Evolutionary conservation across 2,113 vertebrate species (phyloP).

Genomic region (Gymnogyps californianus): DNA sequence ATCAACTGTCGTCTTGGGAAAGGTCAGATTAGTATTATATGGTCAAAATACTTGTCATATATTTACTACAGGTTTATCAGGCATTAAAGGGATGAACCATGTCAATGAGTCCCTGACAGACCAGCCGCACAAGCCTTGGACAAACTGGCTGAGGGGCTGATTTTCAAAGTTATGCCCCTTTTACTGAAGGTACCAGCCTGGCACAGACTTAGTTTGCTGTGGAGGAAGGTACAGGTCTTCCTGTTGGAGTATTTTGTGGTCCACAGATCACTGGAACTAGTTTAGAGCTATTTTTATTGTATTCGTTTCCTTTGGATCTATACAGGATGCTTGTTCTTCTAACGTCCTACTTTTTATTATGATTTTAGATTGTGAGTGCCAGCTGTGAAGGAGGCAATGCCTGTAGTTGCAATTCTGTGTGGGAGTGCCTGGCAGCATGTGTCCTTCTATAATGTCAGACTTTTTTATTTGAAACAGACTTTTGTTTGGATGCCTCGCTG

Average conservation of each 20-base stretch:
- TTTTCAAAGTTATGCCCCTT: neutral
- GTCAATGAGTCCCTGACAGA: neutral
- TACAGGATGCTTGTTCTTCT: neutral
- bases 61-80: neutral
- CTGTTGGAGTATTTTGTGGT: neutral
- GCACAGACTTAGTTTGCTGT: neutral
- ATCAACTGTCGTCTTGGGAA: neutral
- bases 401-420: neutral
- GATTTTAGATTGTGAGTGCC: neutral
- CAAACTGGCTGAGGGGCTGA: neutral
- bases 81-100: neutral
- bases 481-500: neutral
- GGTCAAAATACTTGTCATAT: neutral
- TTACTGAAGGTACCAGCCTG: neutral
- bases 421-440: neutral
- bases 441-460: neutral
- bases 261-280: neutral
- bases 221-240: neutral
- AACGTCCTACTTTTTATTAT: neutral
- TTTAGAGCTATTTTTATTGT: neutral
- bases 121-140: neutral
- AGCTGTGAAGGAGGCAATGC: constrained; percentile 4
- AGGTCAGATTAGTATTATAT: neutral
- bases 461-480: neutral
- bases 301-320: neutral